phyloP scores from a whole-genome alignment of 2,888 invertebrate species.

The Scaptomyza cyrtandrae region DNA sequence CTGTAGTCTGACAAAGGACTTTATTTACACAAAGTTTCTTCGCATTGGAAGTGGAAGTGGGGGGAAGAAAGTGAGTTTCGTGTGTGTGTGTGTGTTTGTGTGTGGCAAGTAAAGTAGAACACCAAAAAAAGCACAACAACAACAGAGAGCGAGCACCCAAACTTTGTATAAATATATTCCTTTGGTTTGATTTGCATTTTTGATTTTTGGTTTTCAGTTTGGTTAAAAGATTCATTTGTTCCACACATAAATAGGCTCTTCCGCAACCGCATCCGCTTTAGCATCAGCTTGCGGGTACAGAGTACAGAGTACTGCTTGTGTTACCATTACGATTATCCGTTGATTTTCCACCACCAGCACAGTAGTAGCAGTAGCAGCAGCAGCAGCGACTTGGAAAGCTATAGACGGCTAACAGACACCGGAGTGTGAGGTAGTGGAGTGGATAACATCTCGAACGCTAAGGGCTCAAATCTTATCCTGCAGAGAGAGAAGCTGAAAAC shows the following conservation, averaged over 20 bases:
- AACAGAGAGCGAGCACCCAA: constrained; percentile 57
- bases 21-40: constrained; percentile 83
- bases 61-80: constrained; percentile 7
- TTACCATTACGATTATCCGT: constrained; percentile 67
- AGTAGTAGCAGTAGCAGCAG: constrained; percentile 58
- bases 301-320: constrained; percentile 62
- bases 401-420: constrained; percentile 67
- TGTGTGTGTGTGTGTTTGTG: constrained; percentile 8
- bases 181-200: constrained; percentile 60
- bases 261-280: constrained; percentile 35
- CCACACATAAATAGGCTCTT: constrained; percentile 49
- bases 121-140: constrained; percentile 48
- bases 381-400: constrained; percentile 56
- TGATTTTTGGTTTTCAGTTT: constrained; percentile 41
- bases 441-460: constrained; percentile 66
- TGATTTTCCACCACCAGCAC: constrained; percentile 65
- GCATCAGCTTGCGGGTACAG: constrained; percentile 39
- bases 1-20: constrained; percentile 76
- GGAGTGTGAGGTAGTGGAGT: constrained; percentile 58
- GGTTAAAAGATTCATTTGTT: constrained; percentile 40
- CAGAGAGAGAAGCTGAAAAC: constrained; percentile 84
- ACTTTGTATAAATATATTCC: constrained; percentile 84
- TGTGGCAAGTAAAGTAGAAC: constrained; percentile 42
- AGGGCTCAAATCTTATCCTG: constrained; percentile 80
- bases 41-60: constrained; percentile 47